Conservation (phyloP, 2,888 invertebrate species). For the Cosmia pyralina region DNA sequence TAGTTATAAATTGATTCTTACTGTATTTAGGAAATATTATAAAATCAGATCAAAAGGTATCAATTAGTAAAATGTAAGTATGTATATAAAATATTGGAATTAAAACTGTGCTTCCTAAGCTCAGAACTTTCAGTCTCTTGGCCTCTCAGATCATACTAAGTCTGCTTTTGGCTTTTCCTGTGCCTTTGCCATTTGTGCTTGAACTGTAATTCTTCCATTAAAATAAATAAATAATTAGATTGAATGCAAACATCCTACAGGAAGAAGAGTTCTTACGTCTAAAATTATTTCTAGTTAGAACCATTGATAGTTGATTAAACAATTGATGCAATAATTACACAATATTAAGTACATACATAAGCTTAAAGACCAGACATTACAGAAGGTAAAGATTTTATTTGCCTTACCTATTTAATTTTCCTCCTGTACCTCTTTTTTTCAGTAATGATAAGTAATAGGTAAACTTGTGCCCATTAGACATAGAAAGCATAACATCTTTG, state of each 20-base stretch:
- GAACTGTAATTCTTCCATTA: background rate
- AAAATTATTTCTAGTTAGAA: slow-evolving; percentile 26
- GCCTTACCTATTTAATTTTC: slow-evolving; percentile 1
- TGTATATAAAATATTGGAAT: slow-evolving; percentile 18
- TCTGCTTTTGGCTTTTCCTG: slow-evolving; percentile 14
- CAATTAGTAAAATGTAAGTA: slow-evolving; percentile 1
- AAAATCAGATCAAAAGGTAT: slow-evolving; percentile 25
- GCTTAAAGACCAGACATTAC: background rate
- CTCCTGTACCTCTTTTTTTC: slow-evolving; percentile 3
- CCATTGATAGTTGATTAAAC: slow-evolving; percentile 23
- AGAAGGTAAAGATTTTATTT: slow-evolving; percentile 8
- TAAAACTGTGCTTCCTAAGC: slow-evolving; percentile 41
- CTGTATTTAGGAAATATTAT: slow-evolving; percentile 14
- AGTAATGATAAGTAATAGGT: slow-evolving; percentile 3
- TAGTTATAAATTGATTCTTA: slow-evolving; percentile 16
- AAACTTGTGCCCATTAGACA: slow-evolving; percentile 41
- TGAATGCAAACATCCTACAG: background rate
- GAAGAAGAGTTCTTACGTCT: slow-evolving; percentile 29
- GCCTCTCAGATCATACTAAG: slow-evolving; percentile 38
- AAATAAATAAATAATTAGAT: slow-evolving; percentile 12
- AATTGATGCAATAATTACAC: slow-evolving; percentile 10
- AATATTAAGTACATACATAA: slow-evolving; percentile 15
- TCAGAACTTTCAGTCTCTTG: slow-evolving; percentile 48
- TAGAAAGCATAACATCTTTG: slow-evolving; percentile 35
- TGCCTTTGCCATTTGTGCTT: slow-evolving; percentile 23